Evolutionary conservation across 35 echinoderm and acorn worm genomes (phyloP).

Genomic region (Patiria miniata): DNA sequence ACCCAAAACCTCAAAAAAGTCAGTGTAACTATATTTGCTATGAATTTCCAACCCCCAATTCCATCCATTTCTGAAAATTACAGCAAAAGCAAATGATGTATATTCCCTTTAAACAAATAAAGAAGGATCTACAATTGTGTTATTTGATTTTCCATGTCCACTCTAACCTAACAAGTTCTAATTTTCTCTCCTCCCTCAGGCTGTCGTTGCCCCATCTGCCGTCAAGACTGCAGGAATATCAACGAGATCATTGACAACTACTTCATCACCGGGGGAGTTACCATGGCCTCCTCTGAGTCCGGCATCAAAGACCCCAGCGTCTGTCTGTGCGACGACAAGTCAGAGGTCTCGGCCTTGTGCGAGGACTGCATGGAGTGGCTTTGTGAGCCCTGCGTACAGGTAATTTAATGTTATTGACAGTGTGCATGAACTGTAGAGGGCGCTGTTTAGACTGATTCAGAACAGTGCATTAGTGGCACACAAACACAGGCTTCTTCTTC

Average conservation of each 20-base stretch:
- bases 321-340: conserved; percentile 87
- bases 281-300: not conserved
- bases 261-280: conserved; percentile 50
- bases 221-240: conserved; percentile 50
- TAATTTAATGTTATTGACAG: not conserved
- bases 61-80: too few species aligned
- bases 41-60: too few species aligned
- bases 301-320: conserved; percentile 10
- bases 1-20: too few species aligned
- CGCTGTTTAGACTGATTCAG: too few species aligned
- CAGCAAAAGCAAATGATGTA: too few species aligned
- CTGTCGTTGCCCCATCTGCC: conserved; percentile 78
- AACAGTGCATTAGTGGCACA: too few species aligned
- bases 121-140: too few species aligned
- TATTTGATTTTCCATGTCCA: too few species aligned
- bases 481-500: too few species aligned
- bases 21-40: too few species aligned
- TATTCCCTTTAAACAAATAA: too few species aligned
- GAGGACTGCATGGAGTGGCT: conserved; percentile 81
- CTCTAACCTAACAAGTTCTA: not conserved
- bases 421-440: too few species aligned
- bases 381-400: conserved; percentile 77
- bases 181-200: not conserved
- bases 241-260: conserved; percentile 85
- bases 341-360: conserved; percentile 64